Conservation (phyloP, 2,797 vertebrate genomes). For the Lophius americanus region DNA sequence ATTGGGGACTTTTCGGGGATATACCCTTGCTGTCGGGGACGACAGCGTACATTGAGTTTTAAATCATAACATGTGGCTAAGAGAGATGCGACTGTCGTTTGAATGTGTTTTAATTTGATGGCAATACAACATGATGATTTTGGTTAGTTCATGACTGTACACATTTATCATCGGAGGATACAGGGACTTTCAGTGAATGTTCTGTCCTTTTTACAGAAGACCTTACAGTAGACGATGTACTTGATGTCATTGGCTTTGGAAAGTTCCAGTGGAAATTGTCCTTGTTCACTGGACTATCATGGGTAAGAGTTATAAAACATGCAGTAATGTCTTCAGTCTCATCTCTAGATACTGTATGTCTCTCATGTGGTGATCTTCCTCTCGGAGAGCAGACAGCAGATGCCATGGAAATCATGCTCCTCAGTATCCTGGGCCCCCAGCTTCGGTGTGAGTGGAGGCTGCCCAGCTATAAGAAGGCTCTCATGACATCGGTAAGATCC, state of each 20-base stretch:
- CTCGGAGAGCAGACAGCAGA: constrained; percentile 84
- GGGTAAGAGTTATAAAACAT: constrained; percentile 79
- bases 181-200: neutral
- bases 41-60: no score
- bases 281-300: constrained; percentile 87
- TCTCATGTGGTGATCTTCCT: neutral
- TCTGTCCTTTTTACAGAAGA: constrained; percentile 77
- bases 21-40: no score
- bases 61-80: no score
- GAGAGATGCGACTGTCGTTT: no score
- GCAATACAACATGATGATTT: neutral
- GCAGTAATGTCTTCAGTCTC: neutral
- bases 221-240: constrained; percentile 89
- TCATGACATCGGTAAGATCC: constrained; percentile 88
- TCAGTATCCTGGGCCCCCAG: constrained; percentile 90
- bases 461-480: constrained; percentile 87
- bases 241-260: constrained; percentile 91
- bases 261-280: constrained; percentile 92
- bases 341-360: neutral
- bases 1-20: no score
- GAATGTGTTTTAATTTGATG: neutral
- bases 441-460: constrained; percentile 92
- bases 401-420: constrained; percentile 95
- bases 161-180: neutral
- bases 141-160: no score